Evolutionary conservation across 2,113 vertebrate genomes (phyloP).

Genomic region (Spea multiplicata): DNA sequence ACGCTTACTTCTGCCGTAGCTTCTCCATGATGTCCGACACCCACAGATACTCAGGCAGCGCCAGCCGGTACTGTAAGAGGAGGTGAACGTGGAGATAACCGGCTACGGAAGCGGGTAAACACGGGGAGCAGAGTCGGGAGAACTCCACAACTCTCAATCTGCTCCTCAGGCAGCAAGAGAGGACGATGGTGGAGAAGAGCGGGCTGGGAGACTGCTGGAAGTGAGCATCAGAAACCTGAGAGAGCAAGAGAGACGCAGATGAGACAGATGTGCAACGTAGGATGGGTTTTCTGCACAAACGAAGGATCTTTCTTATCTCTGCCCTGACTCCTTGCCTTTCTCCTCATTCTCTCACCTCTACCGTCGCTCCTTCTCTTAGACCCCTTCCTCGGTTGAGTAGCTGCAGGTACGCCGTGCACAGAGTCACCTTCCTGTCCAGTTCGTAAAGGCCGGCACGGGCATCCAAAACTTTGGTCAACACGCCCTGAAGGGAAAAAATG

Average conservation of each 20-base stretch:
- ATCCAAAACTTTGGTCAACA: constrained; percentile 71
- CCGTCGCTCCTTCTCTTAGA: constrained; percentile 68
- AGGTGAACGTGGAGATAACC: constrained; percentile 61
- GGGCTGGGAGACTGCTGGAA: constrained; percentile 70
- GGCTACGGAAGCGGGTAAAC: constrained; percentile 31
- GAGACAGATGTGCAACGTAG: neutral
- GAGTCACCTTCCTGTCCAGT: constrained; percentile 73
- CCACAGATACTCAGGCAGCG: constrained; percentile 75
- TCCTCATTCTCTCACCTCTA: constrained; percentile 65
- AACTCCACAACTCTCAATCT: constrained; percentile 69
- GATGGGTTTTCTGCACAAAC: neutral
- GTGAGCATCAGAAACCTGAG: constrained; percentile 76
- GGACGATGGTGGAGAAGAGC: constrained; percentile 63
- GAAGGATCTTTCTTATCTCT: neutral
- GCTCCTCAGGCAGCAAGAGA: constrained; percentile 76
- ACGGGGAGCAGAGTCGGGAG: constrained; percentile 61
- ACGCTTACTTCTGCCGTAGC: constrained; percentile 59
- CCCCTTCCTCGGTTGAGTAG: constrained; percentile 57
- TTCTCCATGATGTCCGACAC: constrained; percentile 54
- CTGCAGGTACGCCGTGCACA: constrained; percentile 84
- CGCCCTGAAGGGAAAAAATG: constrained; percentile 65
- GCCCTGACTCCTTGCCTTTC: neutral
- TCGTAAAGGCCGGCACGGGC: constrained; percentile 77
- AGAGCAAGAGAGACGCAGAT: neutral
- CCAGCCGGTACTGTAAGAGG: constrained; percentile 70